A percentile compares a stretch with the other conserved stretches of the same genome.
Conservation (phyloP, 2,797 vertebrate species). For the Pangasius djambal region DNA sequence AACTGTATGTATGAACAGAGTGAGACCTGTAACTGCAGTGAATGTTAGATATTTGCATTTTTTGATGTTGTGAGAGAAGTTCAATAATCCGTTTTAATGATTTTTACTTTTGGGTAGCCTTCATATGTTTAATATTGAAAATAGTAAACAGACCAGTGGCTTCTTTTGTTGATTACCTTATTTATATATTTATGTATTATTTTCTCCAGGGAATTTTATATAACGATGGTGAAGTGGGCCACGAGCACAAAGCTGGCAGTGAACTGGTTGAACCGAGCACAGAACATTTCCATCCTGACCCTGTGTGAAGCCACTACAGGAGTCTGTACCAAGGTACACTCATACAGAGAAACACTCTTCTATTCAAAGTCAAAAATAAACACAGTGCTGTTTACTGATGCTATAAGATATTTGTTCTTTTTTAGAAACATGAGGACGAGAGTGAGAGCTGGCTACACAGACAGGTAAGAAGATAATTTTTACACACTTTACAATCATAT, state of each 20-base stretch:
- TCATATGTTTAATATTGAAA: not conserved
- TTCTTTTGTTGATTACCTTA: not conserved
- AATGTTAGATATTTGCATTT: not conserved
- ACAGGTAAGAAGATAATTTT: conserved; percentile 78
- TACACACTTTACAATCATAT: not conserved
- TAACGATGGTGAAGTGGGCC: conserved; percentile 99
- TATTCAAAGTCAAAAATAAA: not conserved
- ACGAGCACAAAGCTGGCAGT: conserved; percentile 95
- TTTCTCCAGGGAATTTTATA: conserved; percentile 85
- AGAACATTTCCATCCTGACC: conserved; percentile 95
- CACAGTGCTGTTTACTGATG: not conserved
- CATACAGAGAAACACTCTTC: not conserved
- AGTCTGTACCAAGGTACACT: conserved; percentile 90
- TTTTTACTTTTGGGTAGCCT: not conserved
- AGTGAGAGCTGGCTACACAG: conserved; percentile 94
- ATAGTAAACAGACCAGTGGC: too few species aligned
- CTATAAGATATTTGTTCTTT: not conserved
- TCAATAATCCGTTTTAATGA: not conserved
- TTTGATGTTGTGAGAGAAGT: not conserved
- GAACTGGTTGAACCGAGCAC: conserved; percentile 96
- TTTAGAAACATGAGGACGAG: conserved; percentile 97
- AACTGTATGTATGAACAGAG: not conserved
- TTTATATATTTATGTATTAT: conserved; percentile 9
- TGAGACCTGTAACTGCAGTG: not conserved
- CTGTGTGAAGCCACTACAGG: conserved; percentile 95